A percentile compares a stretch with the other conserved stretches of the same genome.
Conservation (phyloP, 2,797 vertebrate species). For the Florisuga fusca region DNA sequence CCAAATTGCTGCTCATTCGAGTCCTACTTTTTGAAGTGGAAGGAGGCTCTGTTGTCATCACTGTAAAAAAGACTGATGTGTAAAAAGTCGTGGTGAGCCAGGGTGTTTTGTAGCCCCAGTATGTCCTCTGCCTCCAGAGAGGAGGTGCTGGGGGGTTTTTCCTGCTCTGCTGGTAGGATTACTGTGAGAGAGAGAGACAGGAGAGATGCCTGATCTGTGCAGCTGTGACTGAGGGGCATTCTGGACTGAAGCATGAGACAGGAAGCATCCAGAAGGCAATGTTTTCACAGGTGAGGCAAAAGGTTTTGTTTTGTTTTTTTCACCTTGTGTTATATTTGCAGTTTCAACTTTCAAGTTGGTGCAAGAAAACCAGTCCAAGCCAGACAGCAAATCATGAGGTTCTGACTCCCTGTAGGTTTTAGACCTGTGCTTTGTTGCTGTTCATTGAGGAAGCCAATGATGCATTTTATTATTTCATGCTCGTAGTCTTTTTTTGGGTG, state of each 20-base stretch:
- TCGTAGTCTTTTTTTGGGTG: neutral
- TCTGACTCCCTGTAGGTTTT: neutral
- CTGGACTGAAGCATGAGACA: neutral
- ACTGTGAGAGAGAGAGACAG: neutral
- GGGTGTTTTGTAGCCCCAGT: neutral
- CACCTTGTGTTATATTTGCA: neutral
- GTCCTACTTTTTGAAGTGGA: neutral
- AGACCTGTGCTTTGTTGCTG: neutral
- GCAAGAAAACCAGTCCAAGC: neutral
- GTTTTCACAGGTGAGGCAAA: neutral
- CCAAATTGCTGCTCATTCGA: neutral
- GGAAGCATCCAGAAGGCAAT: neutral
- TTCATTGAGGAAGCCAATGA: neutral
- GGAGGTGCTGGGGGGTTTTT: neutral
- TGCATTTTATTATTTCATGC: neutral
- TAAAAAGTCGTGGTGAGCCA: neutral
- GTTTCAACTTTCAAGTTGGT: neutral
- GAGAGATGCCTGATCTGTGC: neutral
- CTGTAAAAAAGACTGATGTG: neutral
- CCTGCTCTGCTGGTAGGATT: neutral
- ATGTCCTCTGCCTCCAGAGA: neutral
- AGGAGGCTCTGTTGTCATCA: neutral
- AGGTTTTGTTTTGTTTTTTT: neutral
- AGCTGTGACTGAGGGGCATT: neutral
- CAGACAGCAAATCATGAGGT: neutral